These are phyloP conservation scores for Drosophila quadrilineata DNA, from an alignment of 1,140 invertebrate species.

Conservation along the genomic window DNA sequence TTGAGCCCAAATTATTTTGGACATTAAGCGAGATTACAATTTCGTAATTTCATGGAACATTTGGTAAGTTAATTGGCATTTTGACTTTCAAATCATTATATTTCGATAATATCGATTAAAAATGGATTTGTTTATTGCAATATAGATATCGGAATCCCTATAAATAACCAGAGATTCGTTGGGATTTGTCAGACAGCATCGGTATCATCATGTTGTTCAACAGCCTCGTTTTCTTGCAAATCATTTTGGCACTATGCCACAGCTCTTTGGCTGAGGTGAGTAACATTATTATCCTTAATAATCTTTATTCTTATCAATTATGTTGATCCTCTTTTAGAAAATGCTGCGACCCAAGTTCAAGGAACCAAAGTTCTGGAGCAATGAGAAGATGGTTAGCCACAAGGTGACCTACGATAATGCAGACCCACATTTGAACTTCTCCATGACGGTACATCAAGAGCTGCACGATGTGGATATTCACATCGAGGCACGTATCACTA, in stretches of 20 bases:
- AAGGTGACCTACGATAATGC: conserved; percentile 55
- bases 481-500: conserved; percentile 48
- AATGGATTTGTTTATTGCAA: conserved; percentile 20
- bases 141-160: conserved; percentile 7
- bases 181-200: conserved; percentile 17
- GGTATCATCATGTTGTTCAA: conserved; percentile 44
- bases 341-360: conserved; percentile 73
- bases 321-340: conserved; percentile 47
- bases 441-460: conserved; percentile 65
- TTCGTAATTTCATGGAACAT: conserved; percentile 24
- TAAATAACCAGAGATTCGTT: conserved; percentile 28
- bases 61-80: conserved; percentile 34
- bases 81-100: conserved; percentile 27
- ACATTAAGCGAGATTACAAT: conserved; percentile 38
- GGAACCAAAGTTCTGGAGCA: conserved; percentile 68
- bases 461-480: conserved; percentile 61
- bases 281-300: not conserved
- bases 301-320: not conserved
- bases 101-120: conserved; percentile 40
- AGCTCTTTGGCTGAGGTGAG: conserved; percentile 50
- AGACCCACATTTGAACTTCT: conserved; percentile 74
- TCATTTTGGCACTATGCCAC: conserved; percentile 43
- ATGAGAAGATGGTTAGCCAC: conserved; percentile 63
- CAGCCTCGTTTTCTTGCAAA: conserved; percentile 21
- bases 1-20: conserved; percentile 27